Conservation (phyloP, 2,797 vertebrate genomes). For the Tinamus major region DNA sequence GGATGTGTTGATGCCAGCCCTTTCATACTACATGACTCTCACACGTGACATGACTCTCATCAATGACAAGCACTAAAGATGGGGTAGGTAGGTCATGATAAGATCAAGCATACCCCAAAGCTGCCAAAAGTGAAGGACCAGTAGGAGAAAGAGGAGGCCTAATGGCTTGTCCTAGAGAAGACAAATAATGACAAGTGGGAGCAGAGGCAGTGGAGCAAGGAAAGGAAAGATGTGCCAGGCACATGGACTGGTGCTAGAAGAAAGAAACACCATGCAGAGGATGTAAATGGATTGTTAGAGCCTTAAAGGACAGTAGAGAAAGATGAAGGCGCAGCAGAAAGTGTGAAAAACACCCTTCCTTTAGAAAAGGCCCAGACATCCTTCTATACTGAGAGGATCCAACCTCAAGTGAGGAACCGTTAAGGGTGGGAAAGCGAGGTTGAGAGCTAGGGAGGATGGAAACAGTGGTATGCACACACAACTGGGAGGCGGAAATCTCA, state of each 20-base stretch:
- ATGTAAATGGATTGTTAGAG: background rate
- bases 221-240: background rate
- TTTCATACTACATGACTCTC: background rate
- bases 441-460: background rate
- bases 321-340: background rate
- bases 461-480: rapidly evolving
- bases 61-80: background rate
- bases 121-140: background rate
- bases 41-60: background rate
- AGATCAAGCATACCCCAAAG: background rate
- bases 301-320: background rate
- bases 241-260: background rate
- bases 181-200: background rate
- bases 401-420: rapidly evolving
- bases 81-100: background rate
- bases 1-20: background rate
- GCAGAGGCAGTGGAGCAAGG: background rate
- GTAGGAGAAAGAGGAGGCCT: background rate
- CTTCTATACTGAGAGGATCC: background rate
- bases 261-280: background rate
- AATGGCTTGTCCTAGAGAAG: background rate
- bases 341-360: background rate
- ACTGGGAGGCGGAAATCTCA: background rate
- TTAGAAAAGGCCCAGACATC: background rate
- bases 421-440: background rate